Evolutionary conservation across 1,140 invertebrate species (phyloP), one percentile per base, ranked within the genome.

Genomic region (Calephelis virginiensis): DNA sequence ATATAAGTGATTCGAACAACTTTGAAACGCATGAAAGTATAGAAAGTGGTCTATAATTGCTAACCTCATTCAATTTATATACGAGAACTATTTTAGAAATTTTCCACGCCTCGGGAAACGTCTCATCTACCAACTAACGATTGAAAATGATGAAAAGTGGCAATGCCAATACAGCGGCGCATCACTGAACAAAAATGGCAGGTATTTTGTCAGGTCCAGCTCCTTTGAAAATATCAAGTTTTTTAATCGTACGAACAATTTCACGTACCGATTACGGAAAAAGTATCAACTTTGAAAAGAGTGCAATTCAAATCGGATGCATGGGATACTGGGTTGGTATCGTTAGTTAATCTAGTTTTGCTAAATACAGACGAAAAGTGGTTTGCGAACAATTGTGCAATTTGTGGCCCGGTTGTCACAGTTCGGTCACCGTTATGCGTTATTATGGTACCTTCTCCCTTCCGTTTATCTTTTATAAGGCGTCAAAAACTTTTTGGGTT

Each of bases 191-290:
- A 48, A 73, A 76, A 4, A 70, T 46, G 0, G 66, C 61, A 8
- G 74, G 66, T 9, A 76, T 64, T 12, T 67, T 56, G 64, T 76
- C 72, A 0, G 72, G 68, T 1, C 75, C 68, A 3, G 74, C 67
- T 11, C 71, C 67, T 62, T 76, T 74, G 10, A n/a, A 64, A 7
- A 53, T 12, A 48, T 75, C 66, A 14, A 75, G 9, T 12, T 37
- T 56, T 63, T 69, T 67, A 13, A n/a, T n/a, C 12, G 65, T 59
- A 0, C 59, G 12, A 17, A 45, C 13, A 17, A 67, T 49, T 10
- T 67, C 59, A 2, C 46, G 56, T 61, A 61, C 65, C n/a, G n/a
- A n/a, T n/a, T n/a, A n/a, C n/a, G n/a, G n/a, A n/a, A n/a, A n/a
- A n/a, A n/a, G n/a, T n/a, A n/a, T n/a, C n/a, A n/a, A n/a, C n/a